Percentiles rank a stretch among this genome's conserved stretches.
Evolutionary conservation across 1,140 invertebrate species (phyloP).

Genomic region (Drosophila santomea): DNA sequence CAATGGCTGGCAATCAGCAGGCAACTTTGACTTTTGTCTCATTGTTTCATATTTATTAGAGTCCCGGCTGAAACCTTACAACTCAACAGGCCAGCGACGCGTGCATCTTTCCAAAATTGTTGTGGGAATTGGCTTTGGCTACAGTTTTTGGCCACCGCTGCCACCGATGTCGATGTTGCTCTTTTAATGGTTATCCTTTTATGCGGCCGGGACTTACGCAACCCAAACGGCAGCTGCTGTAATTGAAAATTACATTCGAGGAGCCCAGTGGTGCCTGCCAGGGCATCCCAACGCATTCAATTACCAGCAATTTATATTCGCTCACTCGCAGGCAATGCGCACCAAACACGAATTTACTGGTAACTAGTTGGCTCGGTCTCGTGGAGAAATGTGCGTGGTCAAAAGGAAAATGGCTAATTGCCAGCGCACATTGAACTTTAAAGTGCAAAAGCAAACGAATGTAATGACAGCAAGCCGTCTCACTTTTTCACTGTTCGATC

Average conservation of each 20-base stretch:
- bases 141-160: slow-evolving; percentile 4
- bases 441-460: slow-evolving; percentile 16
- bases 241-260: slow-evolving; percentile 66
- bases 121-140: slow-evolving; percentile 69
- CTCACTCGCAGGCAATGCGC: slow-evolving; percentile 64
- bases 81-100: slow-evolving; percentile 71
- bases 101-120: slow-evolving; percentile 73
- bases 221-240: slow-evolving; percentile 37
- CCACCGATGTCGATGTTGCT: slow-evolving; percentile 23
- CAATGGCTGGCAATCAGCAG: slow-evolving; percentile 48
- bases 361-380: background rate
- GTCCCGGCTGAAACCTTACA: slow-evolving; percentile 46
- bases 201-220: slow-evolving; percentile 71
- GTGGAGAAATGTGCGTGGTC: slow-evolving; percentile 28
- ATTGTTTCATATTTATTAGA: slow-evolving; percentile 83
- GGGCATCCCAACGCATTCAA: slow-evolving; percentile 66
- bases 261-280: slow-evolving; percentile 43
- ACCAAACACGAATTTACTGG: slow-evolving; percentile 44
- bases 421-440: slow-evolving; percentile 65
- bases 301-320: slow-evolving; percentile 74
- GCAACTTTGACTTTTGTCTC: slow-evolving; percentile 72
- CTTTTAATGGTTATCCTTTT: slow-evolving; percentile 78
- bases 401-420: slow-evolving; percentile 42
- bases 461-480: background rate
- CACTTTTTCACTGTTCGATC: slow-evolving; percentile 9